Conservation (phyloP, 2,113 vertebrate genomes). For the Perca flavescens region DNA sequence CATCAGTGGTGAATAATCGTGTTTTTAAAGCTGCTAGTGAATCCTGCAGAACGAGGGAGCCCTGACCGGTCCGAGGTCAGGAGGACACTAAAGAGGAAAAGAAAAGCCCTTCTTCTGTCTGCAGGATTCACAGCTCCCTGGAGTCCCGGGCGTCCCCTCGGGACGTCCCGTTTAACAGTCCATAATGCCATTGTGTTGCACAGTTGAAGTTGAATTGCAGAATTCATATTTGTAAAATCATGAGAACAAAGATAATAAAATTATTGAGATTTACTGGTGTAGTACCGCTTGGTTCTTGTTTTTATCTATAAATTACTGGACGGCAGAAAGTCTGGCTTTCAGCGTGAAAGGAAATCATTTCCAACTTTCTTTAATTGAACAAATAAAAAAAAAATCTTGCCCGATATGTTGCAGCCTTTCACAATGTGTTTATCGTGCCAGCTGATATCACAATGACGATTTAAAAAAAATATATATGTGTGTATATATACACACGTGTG, state of each 20-base stretch:
- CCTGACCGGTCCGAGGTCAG: not conserved
- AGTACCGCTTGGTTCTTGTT: constrained; percentile 34
- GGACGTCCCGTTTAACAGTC: constrained; percentile 68
- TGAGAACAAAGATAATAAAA: constrained; percentile 83
- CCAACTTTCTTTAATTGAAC: too few species aligned
- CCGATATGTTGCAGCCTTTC: too few species aligned
- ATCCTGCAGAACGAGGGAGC: constrained; percentile 59
- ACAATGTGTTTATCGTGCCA: too few species aligned
- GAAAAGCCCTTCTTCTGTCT: constrained; percentile 10
- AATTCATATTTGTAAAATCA: constrained; percentile 85
- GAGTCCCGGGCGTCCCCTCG: constrained; percentile 54
- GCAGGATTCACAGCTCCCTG: constrained; percentile 70
- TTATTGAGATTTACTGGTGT: constrained; percentile 71
- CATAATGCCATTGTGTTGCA: constrained; percentile 84
- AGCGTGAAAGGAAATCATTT: too few species aligned
- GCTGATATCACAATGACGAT: too few species aligned
- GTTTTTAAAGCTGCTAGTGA: constrained; percentile 60
- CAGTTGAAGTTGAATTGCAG: constrained; percentile 81
- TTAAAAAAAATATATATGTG: too few species aligned
- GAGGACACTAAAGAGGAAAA: constrained; percentile 4
- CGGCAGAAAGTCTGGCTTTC: not conserved
- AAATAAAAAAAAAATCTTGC: too few species aligned
- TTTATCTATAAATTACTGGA: not conserved
- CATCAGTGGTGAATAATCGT: constrained; percentile 36
- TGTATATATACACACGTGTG: too few species aligned